phyloP scores from a whole-genome alignment of 2,888 invertebrate genomes.

The Strigamia transsilvanica region DNA sequence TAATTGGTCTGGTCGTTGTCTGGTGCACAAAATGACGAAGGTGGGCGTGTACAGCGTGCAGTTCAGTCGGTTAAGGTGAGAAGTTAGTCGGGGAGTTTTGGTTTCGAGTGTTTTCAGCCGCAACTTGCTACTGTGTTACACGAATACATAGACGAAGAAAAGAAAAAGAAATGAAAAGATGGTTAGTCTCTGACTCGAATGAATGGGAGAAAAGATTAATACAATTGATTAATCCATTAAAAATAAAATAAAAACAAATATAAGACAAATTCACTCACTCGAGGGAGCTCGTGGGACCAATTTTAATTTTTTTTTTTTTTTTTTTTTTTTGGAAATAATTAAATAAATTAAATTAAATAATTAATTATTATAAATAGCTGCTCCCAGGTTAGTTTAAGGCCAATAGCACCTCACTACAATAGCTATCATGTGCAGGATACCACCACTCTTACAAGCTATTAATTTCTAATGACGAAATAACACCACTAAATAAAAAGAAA shows the following conservation, averaged over 20 bases:
- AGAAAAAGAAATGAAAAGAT: constrained; percentile 49
- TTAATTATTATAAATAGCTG: constrained; percentile 39
- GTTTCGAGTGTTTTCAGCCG: constrained; percentile 49
- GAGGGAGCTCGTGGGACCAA: constrained; percentile 28
- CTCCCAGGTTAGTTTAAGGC: constrained; percentile 48
- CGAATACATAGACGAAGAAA: constrained; percentile 49
- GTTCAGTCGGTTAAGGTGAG: constrained; percentile 49
- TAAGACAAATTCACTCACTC: constrained; percentile 28
- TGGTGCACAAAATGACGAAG: constrained; percentile 47
- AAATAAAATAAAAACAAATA: constrained; percentile 22
- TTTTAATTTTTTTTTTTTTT: background rate
- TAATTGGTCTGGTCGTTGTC: constrained; percentile 48
- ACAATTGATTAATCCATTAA: constrained; percentile 48
- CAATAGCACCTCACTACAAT: constrained; percentile 45
- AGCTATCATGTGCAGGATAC: constrained; percentile 47
- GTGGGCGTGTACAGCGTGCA: constrained; percentile 49
- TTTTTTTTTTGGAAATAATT: background rate
- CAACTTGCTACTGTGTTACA: constrained; percentile 49
- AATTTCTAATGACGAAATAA: constrained; percentile 15
- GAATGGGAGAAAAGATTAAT: constrained; percentile 43
- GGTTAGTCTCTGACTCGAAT: constrained; percentile 49
- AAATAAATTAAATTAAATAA: background rate
- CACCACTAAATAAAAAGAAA: constrained; percentile 15
- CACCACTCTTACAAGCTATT: constrained; percentile 29
- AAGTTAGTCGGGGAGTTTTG: constrained; percentile 49